Conservation (phyloP, 2,888 invertebrate genomes). For the Plagodis dolabraria region DNA sequence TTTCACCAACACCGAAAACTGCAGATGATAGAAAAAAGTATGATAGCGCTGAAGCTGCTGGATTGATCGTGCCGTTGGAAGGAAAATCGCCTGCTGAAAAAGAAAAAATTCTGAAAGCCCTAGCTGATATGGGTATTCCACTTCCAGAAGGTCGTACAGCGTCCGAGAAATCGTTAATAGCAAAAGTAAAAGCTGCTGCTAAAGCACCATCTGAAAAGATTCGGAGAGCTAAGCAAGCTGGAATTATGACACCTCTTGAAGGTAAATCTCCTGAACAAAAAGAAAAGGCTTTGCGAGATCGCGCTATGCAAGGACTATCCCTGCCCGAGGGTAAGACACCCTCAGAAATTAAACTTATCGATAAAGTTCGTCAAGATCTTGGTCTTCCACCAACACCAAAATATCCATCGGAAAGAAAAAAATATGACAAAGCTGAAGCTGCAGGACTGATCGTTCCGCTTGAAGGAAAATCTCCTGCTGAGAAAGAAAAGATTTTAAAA, state of each 20-base stretch:
- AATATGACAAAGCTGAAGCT: conserved; percentile 35
- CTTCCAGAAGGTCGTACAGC: conserved; percentile 45
- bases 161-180: conserved; percentile 45
- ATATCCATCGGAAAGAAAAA: background rate
- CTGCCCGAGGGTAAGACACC: conserved; percentile 45
- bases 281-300: conserved; percentile 45
- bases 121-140: conserved; percentile 37
- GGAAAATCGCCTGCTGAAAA: conserved; percentile 41
- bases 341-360: conserved; percentile 45
- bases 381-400: conserved; percentile 48
- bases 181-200: conserved; percentile 5
- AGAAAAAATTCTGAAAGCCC: conserved; percentile 40
- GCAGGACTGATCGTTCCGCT: conserved; percentile 40
- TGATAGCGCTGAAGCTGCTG: conserved; percentile 43
- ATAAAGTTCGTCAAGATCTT: conserved; percentile 40
- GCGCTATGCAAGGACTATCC: conserved; percentile 40
- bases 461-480: conserved; percentile 35
- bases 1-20: conserved; percentile 8
- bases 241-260: conserved; percentile 43
- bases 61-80: conserved; percentile 42
- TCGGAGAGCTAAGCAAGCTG: conserved; percentile 43
- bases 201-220: conserved; percentile 36
- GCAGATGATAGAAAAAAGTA: conserved; percentile 31
- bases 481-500: conserved; percentile 22
- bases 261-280: conserved; percentile 44